These are phyloP conservation scores for Callionymus lyra DNA, from an alignment of 2,113 vertebrate genomes.

Conservation along the genomic window DNA sequence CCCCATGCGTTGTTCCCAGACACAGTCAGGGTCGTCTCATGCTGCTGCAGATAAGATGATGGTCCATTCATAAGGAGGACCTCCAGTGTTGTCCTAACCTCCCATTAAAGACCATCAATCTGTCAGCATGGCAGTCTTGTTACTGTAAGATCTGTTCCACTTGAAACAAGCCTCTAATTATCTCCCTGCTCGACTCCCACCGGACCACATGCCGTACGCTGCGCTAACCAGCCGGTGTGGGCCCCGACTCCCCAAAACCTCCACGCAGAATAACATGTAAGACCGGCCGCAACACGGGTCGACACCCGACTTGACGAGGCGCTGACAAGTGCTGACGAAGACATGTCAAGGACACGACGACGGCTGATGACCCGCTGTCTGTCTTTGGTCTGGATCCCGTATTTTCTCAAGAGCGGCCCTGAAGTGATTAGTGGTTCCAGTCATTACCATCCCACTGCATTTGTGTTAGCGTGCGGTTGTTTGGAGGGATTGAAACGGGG, in stretches of 20 bases:
- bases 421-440: slow-evolving; percentile 47
- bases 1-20: slow-evolving; percentile 43
- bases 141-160: slow-evolving; percentile 52
- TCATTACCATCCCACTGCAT: slow-evolving; percentile 38
- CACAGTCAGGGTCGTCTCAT: slow-evolving; percentile 10
- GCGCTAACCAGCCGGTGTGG: slow-evolving; percentile 5
- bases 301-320: slow-evolving; percentile 11
- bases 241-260: slow-evolving; percentile 13
- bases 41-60: slow-evolving; percentile 22
- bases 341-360: not conserved
- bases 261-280: slow-evolving; percentile 16
- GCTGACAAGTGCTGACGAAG: not conserved
- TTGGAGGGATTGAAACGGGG: slow-evolving; percentile 32
- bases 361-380: no score
- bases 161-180: slow-evolving; percentile 64
- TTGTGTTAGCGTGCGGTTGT: slow-evolving; percentile 33
- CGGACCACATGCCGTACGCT: slow-evolving; percentile 38
- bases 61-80: slow-evolving; percentile 46
- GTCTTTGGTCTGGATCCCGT: no score
- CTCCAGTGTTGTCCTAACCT: slow-evolving; percentile 52
- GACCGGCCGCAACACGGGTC: slow-evolving; percentile 10
- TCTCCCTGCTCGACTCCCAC: slow-evolving; percentile 45
- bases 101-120: slow-evolving; percentile 55
- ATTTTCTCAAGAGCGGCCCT: slow-evolving; percentile 25
- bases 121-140: slow-evolving; percentile 49